Percentiles rank a stretch among this genome's conserved stretches.
Conservation (phyloP, 2,888 invertebrate genomes). For the Brenthis ino region DNA sequence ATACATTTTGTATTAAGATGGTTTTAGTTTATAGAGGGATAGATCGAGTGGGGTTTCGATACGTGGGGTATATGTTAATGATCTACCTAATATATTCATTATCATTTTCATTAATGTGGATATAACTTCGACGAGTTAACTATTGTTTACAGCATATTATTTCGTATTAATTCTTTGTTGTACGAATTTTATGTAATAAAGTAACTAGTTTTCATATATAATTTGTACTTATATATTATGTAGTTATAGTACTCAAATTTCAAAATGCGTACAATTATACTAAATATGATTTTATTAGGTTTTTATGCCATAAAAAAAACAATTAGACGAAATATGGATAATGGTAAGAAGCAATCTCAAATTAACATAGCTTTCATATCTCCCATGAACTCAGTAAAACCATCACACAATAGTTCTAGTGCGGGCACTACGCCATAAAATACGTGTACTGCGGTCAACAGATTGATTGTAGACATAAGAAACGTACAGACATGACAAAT, state of each 20-base stretch:
- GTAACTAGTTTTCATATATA: no score
- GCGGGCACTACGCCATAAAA: conserved; percentile 60
- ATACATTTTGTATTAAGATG: conserved; percentile 72
- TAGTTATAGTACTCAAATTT: no score
- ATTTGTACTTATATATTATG: no score
- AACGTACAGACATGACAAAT: conserved; percentile 42
- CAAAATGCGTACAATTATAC: no score
- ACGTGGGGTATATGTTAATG: neutral
- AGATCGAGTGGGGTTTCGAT: conserved; percentile 1
- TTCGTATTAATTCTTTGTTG: no score
- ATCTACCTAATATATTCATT: no score
- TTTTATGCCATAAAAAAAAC: no score
- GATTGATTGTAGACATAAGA: conserved; percentile 51
- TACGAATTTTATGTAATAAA: no score
- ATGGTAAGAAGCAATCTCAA: conserved; percentile 38
- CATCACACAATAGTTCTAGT: conserved; percentile 62
- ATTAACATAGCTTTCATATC: conserved; percentile 32
- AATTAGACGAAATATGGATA: neutral
- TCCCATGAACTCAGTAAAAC: conserved; percentile 37
- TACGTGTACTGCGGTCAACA: conserved; percentile 69
- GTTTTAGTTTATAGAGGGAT: conserved; percentile 25
- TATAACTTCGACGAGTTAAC: no score
- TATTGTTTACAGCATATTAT: no score
- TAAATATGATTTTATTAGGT: no score
- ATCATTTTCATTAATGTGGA: no score